Evolutionary conservation across 2,888 invertebrate genomes (phyloP), one percentile per base, ranked within the genome.

Genomic region (Empis livida): DNA sequence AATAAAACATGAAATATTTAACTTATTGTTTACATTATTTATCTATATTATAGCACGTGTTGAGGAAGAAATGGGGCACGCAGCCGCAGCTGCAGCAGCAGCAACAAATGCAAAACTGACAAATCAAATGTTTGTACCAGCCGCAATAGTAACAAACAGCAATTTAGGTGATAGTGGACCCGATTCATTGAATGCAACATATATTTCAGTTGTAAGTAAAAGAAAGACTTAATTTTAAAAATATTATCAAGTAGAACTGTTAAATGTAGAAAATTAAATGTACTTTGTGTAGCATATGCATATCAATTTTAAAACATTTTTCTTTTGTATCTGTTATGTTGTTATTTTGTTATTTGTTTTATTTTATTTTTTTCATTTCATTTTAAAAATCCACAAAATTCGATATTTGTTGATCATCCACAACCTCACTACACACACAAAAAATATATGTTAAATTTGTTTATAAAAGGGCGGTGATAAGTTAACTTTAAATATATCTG

Each of bases 201-300:
- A 84, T 60, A 79, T 84, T 53, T 81, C 84, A 54, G 84, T 84
- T 74, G 84, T 84, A 72, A 77, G 81, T 74, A 47, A n/a, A n/a
- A n/a, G n/a, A n/a, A n/a, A n/a, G n/a, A n/a, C n/a, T n/a, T n/a
- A n/a, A n/a, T n/a, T n/a, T n/a, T n/a, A n/a, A n/a, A n/a, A n/a
- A n/a, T n/a, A n/a, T n/a, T n/a, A n/a, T n/a, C 6, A 20, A 20
- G 6, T 20, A 20, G 20, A 27, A 27, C 23, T 9, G 2, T 5
- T 9, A 5, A 14, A 13, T 35, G 32, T 35, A 35, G n/a, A 35
- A 35, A 35, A 35, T n/a, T 27, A 27, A 8, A 27, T 27, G 23
- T 35, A 35, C n/a, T 38, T 38, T 16, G 14, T 38, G 32, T 32
- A 32, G 32, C 10, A n/a, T 13, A 27, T 27, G 13, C 8, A 35